These are phyloP conservation scores for Sesamia inferens DNA, from an alignment of 2,888 invertebrate species.

Conservation along the genomic window DNA sequence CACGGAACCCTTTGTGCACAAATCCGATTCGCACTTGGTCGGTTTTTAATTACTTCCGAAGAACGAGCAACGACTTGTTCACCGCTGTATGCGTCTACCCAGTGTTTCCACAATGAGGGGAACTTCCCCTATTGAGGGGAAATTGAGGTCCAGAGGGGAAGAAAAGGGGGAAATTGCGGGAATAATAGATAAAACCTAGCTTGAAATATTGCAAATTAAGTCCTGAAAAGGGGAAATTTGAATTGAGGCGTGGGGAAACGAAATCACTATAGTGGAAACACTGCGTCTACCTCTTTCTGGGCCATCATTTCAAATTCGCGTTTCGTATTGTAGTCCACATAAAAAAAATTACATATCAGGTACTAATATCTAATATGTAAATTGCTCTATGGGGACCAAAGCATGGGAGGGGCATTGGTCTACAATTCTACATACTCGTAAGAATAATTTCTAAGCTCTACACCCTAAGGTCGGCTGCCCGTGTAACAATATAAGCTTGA, in stretches of 20 bases:
- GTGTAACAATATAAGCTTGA: conserved; percentile 2
- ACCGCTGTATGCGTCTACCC: not conserved
- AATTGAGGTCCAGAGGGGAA: too few species aligned
- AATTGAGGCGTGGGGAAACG: too few species aligned
- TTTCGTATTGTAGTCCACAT: conserved; percentile 12
- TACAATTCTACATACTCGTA: not conserved
- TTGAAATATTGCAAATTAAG: too few species aligned
- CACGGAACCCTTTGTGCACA: too few species aligned
- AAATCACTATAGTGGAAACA: too few species aligned
- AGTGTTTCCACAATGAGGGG: too few species aligned
- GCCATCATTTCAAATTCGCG: not conserved
- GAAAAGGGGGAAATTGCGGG: too few species aligned
- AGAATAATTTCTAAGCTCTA: not conserved
- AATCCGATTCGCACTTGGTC: too few species aligned
- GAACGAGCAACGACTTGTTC: not conserved
- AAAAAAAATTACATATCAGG: not conserved
- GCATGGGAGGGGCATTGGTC: not conserved
- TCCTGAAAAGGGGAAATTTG: too few species aligned
- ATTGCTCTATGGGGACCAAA: conserved; percentile 26
- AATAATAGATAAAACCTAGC: too few species aligned
- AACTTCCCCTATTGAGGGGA: too few species aligned
- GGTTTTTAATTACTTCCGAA: not conserved
- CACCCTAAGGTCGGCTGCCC: not conserved
- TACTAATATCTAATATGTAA: conserved; percentile 12
- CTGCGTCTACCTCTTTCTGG: not conserved